A percentile compares a stretch with the other conserved stretches of the same genome.
Evolutionary conservation across 2,113 vertebrate genomes (phyloP).

Genomic region (human (Homo sapiens)): DNA sequence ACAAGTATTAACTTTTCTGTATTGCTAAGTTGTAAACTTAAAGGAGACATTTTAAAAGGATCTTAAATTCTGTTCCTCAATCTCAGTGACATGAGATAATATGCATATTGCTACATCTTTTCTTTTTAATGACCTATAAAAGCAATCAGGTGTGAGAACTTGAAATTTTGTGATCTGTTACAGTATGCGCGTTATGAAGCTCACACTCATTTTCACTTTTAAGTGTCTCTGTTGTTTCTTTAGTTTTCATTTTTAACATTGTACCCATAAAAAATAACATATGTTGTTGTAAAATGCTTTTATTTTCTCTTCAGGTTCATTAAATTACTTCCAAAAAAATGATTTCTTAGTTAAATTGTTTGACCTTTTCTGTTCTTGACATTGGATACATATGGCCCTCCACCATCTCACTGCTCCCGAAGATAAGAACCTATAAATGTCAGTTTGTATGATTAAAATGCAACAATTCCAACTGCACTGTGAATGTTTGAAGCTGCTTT

Average conservation of each 20-base stretch:
- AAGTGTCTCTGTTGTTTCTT: neutral
- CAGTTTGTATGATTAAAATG: neutral
- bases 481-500: neutral
- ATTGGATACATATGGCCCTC: neutral
- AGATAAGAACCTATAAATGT: neutral
- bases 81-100: neutral
- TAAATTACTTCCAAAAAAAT: neutral
- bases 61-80: neutral
- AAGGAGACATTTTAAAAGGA: neutral
- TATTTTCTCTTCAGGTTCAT: neutral
- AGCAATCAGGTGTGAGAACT: neutral
- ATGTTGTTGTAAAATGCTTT: conserved; percentile 16
- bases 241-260: neutral
- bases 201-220: neutral
- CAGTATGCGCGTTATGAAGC: neutral
- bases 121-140: neutral
- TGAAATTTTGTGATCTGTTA: neutral
- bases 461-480: neutral
- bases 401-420: neutral
- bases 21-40: neutral
- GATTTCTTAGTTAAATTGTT: neutral
- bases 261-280: neutral
- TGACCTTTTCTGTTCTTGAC: neutral
- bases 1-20: neutral
- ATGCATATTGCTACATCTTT: neutral